Conservation (phyloP, 2,888 invertebrate species). For the Platerodrilus igneus region DNA sequence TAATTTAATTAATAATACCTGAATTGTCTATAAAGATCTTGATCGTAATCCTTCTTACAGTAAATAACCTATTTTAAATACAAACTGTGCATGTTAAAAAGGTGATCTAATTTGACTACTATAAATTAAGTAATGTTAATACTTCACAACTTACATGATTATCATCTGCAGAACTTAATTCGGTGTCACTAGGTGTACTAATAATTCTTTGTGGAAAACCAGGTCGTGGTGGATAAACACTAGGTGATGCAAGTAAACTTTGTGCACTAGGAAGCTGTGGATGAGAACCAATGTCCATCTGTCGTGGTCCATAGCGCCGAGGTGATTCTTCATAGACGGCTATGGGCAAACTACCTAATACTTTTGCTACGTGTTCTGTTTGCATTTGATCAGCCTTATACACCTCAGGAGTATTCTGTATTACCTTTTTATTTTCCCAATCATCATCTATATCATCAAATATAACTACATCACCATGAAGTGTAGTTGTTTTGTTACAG, state of each 20-base stretch:
- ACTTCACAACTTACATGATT: too few species aligned
- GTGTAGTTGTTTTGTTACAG: constrained; percentile 57
- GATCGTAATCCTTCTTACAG: too few species aligned
- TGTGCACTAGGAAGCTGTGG: constrained; percentile 55
- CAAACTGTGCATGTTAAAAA: too few species aligned
- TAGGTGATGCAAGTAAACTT: constrained; percentile 59
- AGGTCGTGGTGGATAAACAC: constrained; percentile 72
- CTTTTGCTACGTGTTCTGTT: constrained; percentile 54
- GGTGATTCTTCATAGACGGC: constrained; percentile 92
- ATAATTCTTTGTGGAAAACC: constrained; percentile 76
- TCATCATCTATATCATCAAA: constrained; percentile 83
- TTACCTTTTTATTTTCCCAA: constrained; percentile 59
- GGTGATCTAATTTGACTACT: too few species aligned
- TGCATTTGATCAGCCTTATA: constrained; percentile 39
- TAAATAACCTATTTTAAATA: too few species aligned
- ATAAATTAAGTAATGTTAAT: too few species aligned
- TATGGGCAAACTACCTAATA: constrained; percentile 82
- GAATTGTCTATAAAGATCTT: too few species aligned
- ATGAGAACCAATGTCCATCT: constrained; percentile 46
- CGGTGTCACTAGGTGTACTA: constrained; percentile 44
- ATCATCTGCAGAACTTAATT: constrained; percentile 37
- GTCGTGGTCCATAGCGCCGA: constrained; percentile 71
- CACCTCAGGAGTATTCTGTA: constrained; percentile 35
- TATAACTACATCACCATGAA: constrained; percentile 71
- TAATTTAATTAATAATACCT: too few species aligned